Base-by-base conservation (phyloP, 2,797 vertebrate genomes). In the Poecile montanus region DNA sequence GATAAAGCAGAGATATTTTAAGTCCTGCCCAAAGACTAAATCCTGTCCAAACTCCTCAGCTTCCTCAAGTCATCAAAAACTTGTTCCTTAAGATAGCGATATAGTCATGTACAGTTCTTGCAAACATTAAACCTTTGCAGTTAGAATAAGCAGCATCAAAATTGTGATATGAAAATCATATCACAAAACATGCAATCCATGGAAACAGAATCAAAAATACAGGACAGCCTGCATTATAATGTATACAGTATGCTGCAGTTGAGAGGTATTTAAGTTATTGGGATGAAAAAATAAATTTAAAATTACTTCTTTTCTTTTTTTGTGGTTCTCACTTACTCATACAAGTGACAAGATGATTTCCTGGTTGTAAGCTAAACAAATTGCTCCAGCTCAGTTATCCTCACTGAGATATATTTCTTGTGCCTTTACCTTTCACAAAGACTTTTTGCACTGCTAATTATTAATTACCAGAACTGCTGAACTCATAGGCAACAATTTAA, bases 391-490 rank as follows among this genome's bases (percentile, higher is more conserved):
- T 90, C 40, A 27, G 91, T 95, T 93, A 87, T 70, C 71, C 78
- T 96, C 70, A 94, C 93, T 17, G 51, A 84, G 34, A 70, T 45
- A 40, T 48, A 85, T 77, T 54, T 45, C 86, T 87, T 78, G 94
- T 78, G 85, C 89, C 56, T 82, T 94, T 40, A 93, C 71, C 79
- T 91, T 75, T 92, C 72, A 77, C 32, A 93, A 77, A 80, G 68
- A 72, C 32, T 80, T 87, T 88, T 79, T 82, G 87, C 56, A 94
- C 54, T 83, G 86, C 51, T 74, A 87, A 63, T 89, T 94, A 88
- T n/a, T 85, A 91, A 76, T 95, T 94, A 83, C 50, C 85, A 97
- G 89, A 97, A 92, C 87, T 92, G 92, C 76, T 85, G 85, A 91
- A 94, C 63, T 74, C 74, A 85, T 12, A 81, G 53, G 56, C 60